These are phyloP conservation scores for Coregonus ussuriensis DNA, from an alignment of 2,797 vertebrate genomes.

Conservation along the genomic window DNA sequence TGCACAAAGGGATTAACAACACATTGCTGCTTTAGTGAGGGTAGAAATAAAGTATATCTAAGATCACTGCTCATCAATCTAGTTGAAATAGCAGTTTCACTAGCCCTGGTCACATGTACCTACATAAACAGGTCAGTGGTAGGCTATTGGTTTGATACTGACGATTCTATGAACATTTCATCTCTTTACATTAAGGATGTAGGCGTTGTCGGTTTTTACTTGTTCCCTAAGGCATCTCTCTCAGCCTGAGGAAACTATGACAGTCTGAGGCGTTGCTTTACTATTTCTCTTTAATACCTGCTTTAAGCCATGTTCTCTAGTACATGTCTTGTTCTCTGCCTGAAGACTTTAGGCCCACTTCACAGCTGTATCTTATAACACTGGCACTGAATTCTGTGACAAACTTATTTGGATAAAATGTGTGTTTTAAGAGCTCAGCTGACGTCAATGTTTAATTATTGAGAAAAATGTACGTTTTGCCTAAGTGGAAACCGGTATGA, in stretches of 20 bases:
- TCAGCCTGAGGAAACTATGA: no score
- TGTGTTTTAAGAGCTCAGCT: no score
- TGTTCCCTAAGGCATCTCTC: not conserved
- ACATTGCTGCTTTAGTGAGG: constrained; percentile 41
- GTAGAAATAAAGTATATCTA: not conserved
- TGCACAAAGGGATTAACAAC: constrained; percentile 73
- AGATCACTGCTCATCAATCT: no score
- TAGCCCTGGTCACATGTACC: not conserved
- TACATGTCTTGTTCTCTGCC: no score
- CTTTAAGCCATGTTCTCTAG: no score
- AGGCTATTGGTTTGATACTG: not conserved
- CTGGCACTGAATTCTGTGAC: not conserved
- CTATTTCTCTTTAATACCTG: no score
- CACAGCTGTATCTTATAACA: not conserved
- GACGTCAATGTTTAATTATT: no score
- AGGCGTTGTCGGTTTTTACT: not conserved
- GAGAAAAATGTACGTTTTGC: constrained; percentile 9
- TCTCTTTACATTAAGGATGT: not conserved
- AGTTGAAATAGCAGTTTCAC: not conserved
- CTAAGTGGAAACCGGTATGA: not conserved
- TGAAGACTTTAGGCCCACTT: no score
- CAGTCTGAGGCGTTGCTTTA: no score
- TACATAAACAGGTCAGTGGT: not conserved
- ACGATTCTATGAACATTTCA: not conserved
- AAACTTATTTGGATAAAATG: not conserved